A percentile compares a stretch with the other conserved stretches of the same genome.
phyloP scores from a whole-genome alignment of 2,113 vertebrate genomes.

The Anarhynchus alexandrinus region DNA sequence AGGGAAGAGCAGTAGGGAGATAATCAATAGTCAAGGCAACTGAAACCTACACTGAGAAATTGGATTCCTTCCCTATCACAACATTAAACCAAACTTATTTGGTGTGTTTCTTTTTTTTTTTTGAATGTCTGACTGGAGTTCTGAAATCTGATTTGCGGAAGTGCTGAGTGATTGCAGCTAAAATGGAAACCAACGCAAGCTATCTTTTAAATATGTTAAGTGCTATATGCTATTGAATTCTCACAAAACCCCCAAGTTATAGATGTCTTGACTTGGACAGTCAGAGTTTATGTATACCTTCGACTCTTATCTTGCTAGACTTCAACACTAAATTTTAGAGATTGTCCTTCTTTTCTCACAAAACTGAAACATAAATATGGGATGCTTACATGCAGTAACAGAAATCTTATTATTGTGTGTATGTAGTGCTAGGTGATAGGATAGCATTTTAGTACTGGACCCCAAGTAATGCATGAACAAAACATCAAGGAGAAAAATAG shows the following conservation, averaged over 20 bases:
- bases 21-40: background rate
- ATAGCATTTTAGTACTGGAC: background rate
- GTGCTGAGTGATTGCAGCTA: background rate
- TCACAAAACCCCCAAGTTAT: accelerated
- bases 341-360: background rate
- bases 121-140: background rate
- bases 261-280: background rate
- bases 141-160: background rate
- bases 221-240: background rate
- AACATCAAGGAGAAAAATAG: background rate
- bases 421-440: too few species aligned
- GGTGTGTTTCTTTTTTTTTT: background rate
- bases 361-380: background rate
- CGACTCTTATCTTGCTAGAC: background rate
- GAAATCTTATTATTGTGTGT: background rate
- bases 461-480: background rate
- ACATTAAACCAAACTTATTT: background rate
- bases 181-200: background rate
- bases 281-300: background rate
- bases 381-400: background rate
- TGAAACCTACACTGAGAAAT: background rate
- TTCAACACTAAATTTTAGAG: background rate
- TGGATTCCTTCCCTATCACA: background rate
- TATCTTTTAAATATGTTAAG: background rate
- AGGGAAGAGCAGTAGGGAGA: background rate